Base-by-base conservation (phyloP, 2,797 vertebrate genomes). In the Neomorphus geoffroyi region DNA sequence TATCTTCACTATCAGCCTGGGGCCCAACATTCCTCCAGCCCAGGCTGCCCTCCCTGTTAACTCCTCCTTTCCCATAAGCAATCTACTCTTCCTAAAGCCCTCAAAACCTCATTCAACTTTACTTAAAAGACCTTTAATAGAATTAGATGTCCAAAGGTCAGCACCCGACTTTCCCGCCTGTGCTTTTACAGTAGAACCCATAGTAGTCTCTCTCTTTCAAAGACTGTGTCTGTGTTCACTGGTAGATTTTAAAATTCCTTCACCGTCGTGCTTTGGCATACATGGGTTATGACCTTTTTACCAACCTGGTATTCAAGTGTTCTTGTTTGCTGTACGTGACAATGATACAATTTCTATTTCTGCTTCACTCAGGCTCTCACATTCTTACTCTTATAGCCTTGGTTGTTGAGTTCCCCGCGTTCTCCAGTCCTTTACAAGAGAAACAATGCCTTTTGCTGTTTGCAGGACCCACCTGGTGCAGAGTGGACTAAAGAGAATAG, bases 261-360 rank as follows among this genome's bases (percentile, higher is more conserved):
- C 1, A 1, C 56, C 1, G 1, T 66, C 35, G 86, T 88, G 32
- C 74, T 72, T 75, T 88, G 77, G 60, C 54, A 57, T 88, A 79
- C 56, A 27, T 2, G 32, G 92, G 90, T 93, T 87, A 73, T 78
- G 94, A 96, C 96, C 95, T 94, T 95, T 84, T 35, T 66, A 85
- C 94, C 71, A 95, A 41, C 88, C 80, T 87, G 90, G 15, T 85
- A 77, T 94, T 95, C 1, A 3, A 94, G 53, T 50, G 80, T 92
- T 90, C 90, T 88, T 94, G 88, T 81, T 90, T 0, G 0, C 93
- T 60, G 26, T 96, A 81, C 81, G 80, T 95, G 92, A 70, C 64
- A 90, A 54, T 94, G 96, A 96, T 87, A 96, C 13, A 84, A 92
- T 67, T 94, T 93, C 96, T 96, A 96, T 96, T 96, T 96, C 92